A percentile compares a stretch with the other conserved stretches of the same genome.
Conservation (phyloP, 2,113 vertebrate species). For the Channa argus region DNA sequence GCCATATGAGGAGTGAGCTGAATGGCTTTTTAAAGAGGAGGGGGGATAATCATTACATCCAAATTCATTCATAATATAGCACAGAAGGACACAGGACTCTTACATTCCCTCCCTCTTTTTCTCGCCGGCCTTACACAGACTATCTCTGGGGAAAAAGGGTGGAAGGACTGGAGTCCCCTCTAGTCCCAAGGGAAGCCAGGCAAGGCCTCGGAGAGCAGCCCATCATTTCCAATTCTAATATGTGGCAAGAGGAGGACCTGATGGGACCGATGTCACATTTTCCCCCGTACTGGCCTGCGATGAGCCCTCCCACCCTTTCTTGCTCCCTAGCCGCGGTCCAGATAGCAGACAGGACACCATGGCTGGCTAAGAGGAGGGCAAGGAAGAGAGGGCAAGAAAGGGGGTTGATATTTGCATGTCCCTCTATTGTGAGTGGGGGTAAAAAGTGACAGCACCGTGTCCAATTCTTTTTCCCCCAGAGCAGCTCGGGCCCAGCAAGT, state of each 20-base stretch:
- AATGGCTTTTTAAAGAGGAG: slow-evolving; percentile 89
- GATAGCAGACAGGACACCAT: slow-evolving; percentile 92
- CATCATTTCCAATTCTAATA: slow-evolving; percentile 99
- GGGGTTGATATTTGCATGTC: slow-evolving; percentile 93
- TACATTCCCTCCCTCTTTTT: slow-evolving; percentile 71
- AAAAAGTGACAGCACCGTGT: slow-evolving; percentile 99
- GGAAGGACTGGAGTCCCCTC: slow-evolving; percentile 90
- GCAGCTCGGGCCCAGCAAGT: slow-evolving; percentile 94
- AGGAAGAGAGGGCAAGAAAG: slow-evolving; percentile 61
- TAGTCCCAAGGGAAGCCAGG: slow-evolving; percentile 89
- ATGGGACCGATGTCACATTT: slow-evolving; percentile 93
- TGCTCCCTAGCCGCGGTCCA: slow-evolving; percentile 80
- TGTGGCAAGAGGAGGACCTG: slow-evolving; percentile 82
- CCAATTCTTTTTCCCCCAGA: slow-evolving; percentile 98
- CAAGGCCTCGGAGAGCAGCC: slow-evolving; percentile 90
- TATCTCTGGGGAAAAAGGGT: slow-evolving; percentile 94
- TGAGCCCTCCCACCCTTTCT: slow-evolving; percentile 77
- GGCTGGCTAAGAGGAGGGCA: slow-evolving; percentile 85
- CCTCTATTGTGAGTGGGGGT: slow-evolving; percentile 95
- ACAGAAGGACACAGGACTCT: slow-evolving; percentile 89
- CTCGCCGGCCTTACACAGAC: slow-evolving; percentile 61
- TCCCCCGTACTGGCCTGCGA: slow-evolving; percentile 45
- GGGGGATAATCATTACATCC: slow-evolving; percentile 93
- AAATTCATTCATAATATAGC: slow-evolving; percentile 97
- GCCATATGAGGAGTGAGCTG: slow-evolving; percentile 93